Percentiles rank a stretch among this genome's conserved stretches.
Conservation (phyloP, 2,113 vertebrate species). For the Neogale vison region DNA sequence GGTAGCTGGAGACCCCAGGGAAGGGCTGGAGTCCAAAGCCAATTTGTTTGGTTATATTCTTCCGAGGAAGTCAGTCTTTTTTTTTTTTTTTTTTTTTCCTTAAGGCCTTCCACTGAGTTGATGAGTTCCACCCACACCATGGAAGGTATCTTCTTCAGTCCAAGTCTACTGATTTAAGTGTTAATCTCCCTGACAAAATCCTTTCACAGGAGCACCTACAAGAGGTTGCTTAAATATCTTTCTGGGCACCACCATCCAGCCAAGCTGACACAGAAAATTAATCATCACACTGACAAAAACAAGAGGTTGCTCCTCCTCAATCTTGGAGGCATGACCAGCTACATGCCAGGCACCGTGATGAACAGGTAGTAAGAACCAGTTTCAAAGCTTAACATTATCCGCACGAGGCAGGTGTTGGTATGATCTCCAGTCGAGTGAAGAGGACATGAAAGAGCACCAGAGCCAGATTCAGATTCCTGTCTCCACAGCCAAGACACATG, state of each 20-base stretch:
- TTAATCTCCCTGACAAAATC: background rate
- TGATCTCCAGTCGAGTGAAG: background rate
- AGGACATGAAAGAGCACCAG: background rate
- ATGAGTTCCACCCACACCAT: background rate
- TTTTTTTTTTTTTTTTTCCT: background rate
- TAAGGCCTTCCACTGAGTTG: background rate
- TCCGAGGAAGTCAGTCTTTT: background rate
- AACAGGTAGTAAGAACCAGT: background rate
- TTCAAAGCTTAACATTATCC: background rate
- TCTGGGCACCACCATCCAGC: background rate
- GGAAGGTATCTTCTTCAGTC: background rate
- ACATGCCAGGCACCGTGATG: background rate
- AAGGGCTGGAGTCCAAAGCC: background rate
- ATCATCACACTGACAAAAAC: background rate
- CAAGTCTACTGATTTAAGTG: background rate
- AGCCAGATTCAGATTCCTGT: background rate
- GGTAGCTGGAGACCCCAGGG: background rate
- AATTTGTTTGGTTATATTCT: background rate
- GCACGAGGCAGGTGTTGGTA: background rate
- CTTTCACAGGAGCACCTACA: background rate
- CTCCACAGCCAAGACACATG: accelerated
- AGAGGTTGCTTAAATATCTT: background rate
- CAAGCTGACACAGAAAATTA: background rate
- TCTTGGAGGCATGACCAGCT: background rate
- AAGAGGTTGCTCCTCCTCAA: background rate